Percentiles rank a stretch among this genome's conserved stretches.
These are phyloP conservation scores for Echinops telfairi DNA, from an alignment of 2,113 vertebrate genomes.

Conservation along the genomic window DNA sequence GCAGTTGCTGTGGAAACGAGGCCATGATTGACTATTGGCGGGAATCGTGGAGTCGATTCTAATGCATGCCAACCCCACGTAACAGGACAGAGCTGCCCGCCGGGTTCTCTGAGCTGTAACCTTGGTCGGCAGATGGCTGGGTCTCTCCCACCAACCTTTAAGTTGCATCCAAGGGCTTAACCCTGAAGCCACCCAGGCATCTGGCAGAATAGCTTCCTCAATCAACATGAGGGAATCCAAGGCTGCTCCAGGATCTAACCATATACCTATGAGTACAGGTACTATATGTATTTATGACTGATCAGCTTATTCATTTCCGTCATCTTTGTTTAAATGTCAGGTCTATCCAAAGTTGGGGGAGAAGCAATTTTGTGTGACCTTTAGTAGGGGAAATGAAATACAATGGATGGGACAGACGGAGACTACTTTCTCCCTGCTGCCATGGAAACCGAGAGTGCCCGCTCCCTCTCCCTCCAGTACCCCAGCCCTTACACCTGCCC, in stretches of 20 bases:
- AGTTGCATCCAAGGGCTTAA: not conserved
- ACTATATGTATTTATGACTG: not conserved
- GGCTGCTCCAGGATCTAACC: not conserved
- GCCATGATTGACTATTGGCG: not conserved
- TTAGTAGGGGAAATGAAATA: constrained; percentile 72
- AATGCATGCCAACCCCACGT: not conserved
- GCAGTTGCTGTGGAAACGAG: not conserved
- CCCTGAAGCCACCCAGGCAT: not conserved
- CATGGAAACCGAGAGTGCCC: constrained; percentile 58
- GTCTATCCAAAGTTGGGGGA: constrained; percentile 41
- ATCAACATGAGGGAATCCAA: constrained; percentile 30
- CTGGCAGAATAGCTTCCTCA: constrained; percentile 32
- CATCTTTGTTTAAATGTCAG: constrained; percentile 53
- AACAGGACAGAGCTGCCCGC: not conserved
- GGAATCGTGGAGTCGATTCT: not conserved
- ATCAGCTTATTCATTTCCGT: constrained; percentile 46
- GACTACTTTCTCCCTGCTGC: constrained; percentile 63
- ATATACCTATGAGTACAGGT: not conserved
- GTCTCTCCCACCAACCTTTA: not conserved
- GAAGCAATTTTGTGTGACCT: constrained; percentile 51
- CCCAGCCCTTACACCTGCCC: not conserved
- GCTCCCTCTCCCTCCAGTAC: not conserved
- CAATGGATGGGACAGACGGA: constrained; percentile 45
- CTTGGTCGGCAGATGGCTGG: not conserved
- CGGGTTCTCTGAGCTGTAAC: not conserved